These are phyloP conservation scores for Caenorhabditis japonica DNA, from an alignment of 2,888 invertebrate genomes.

Conservation along the genomic window DNA sequence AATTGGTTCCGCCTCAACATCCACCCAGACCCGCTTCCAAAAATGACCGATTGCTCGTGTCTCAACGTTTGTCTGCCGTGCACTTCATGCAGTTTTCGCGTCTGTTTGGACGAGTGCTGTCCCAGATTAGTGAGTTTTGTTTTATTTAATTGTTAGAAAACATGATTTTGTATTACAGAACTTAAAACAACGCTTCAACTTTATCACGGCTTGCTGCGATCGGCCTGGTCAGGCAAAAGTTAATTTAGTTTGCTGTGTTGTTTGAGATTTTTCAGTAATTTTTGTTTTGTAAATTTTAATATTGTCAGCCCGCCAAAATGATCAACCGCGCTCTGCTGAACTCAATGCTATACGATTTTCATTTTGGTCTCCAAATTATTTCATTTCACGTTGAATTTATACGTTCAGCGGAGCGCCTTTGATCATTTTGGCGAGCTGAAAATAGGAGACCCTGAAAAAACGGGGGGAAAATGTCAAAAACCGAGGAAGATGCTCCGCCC, in stretches of 20 bases:
- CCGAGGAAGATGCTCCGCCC: too few relatives aligned
- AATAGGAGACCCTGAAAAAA: too few relatives aligned
- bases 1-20: conserved; percentile 30
- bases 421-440: too few relatives aligned
- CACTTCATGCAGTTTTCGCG: conserved; percentile 32
- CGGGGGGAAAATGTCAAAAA: too few relatives aligned
- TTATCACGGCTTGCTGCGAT: conserved; percentile 13
- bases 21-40: conserved; percentile 10
- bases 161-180: conserved; percentile 16
- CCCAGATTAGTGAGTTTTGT: conserved; percentile 19
- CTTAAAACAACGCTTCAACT: conserved; percentile 28
- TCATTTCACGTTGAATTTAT: too few relatives aligned
- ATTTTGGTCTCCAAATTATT: too few relatives aligned
- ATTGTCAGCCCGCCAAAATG: too few relatives aligned
- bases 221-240: conserved; percentile 18
- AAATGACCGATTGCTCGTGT: conserved; percentile 41
- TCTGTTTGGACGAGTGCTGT: conserved; percentile 10
- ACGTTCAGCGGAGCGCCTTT: too few relatives aligned
- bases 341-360: too few relatives aligned
- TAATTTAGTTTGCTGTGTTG: conserved; percentile 36
- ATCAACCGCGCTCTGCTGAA: too few relatives aligned
- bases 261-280: too few relatives aligned
- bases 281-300: too few relatives aligned
- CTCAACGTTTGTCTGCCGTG: conserved; percentile 28
- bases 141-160: conserved; percentile 1